Evolutionary conservation across 1,140 invertebrate species (phyloP), one percentile per base, ranked within the genome.

Genomic region (Euura saliciscinereae): DNA sequence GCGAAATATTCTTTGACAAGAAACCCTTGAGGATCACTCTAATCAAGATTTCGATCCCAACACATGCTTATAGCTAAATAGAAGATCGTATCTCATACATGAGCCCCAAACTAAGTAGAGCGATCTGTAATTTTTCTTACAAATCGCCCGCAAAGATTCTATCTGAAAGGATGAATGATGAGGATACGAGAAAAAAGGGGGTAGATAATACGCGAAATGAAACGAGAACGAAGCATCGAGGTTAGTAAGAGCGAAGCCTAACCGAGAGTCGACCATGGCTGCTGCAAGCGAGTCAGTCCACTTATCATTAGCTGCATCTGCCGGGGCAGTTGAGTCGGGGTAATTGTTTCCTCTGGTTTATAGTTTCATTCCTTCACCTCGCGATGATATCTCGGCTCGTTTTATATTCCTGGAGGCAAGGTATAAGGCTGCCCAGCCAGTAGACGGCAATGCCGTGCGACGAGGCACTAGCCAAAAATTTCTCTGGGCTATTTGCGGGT

Each of bases 321-420:
- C 74, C 78, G 75, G 75, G 77, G 71, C 10, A 28, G 28, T 28
- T 28, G 28, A 76, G 76, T 75, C 76, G 72, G 77, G 78, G 83
- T 84, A 84, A 84, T 84, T 84, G 82, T 84, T 84, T 84, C 82
- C 83, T 84, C 72, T 73, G 81, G 79, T 84, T 79, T 84, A 82
- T 84, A 83, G 81, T 83, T 82, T 84, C 83, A 83, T 83, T 83
- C 80, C 76, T 79, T 73, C 69, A 75, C 70, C 76, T 74, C 73
- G 71, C 79, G 82, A 83, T 83, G 80, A 83, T 84, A 83, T 84
- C 83, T 82, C 74, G 72, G 65, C 76, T 78, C 76, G 77, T 80
- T 82, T 83, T 80, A 79, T 81, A 80, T 78, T 82, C 81, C 78
- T 80, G 69, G 65, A 74, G 81, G 81, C 78, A n/a, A 28, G 28